Evolutionary conservation across 2,888 invertebrate species (phyloP).

Genomic region (Pasiphila rectangulata): DNA sequence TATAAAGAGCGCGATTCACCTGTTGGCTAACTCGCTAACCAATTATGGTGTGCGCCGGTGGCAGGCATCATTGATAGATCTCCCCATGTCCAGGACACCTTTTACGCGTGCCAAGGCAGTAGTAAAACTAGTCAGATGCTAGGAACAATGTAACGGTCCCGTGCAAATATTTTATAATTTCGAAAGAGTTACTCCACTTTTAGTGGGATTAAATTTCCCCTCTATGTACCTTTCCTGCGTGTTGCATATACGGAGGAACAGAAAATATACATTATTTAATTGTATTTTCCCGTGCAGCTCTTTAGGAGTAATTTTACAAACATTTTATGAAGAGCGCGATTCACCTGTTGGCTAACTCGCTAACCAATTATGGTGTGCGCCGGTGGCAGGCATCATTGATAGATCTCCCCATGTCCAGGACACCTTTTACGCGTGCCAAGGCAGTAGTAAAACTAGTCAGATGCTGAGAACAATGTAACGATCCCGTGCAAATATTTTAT

Average conservation of each 20-base stretch:
- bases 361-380: constrained; percentile 57
- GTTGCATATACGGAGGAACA: constrained; percentile 26
- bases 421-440: constrained; percentile 61
- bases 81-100: constrained; percentile 50
- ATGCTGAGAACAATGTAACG: constrained; percentile 22
- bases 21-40: constrained; percentile 51
- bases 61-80: constrained; percentile 58
- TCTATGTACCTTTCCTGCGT: constrained; percentile 41
- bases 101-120: constrained; percentile 54
- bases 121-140: constrained; percentile 30
- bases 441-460: constrained; percentile 32
- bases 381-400: constrained; percentile 49
- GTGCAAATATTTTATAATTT: constrained; percentile 30
- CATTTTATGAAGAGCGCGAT: constrained; percentile 50
- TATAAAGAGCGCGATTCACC: constrained; percentile 61
- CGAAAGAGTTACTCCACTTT: constrained; percentile 33
- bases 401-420: constrained; percentile 48
- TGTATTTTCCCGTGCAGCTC: constrained; percentile 28
- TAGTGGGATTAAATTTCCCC: constrained; percentile 32
- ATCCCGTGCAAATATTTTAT: constrained; percentile 31
- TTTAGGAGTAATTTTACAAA: constrained; percentile 37
- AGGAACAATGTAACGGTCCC: constrained; percentile 25
- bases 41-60: constrained; percentile 51
- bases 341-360: constrained; percentile 58
- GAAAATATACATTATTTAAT: constrained; percentile 27